phyloP scores from a whole-genome alignment of 2,113 vertebrate genomes.

The Brachionichthys hirsutus region DNA sequence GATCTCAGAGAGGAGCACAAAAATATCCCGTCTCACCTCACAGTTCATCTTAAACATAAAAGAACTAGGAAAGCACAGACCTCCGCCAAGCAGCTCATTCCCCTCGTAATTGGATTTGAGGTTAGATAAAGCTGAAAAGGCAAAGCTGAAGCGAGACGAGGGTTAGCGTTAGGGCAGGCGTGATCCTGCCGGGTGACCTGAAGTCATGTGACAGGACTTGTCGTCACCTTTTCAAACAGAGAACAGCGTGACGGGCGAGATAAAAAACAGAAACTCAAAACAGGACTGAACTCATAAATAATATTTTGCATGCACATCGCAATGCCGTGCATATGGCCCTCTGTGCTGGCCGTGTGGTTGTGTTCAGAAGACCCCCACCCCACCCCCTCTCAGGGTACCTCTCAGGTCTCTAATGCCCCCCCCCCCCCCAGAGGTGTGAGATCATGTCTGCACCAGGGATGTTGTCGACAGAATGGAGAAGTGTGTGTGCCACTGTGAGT shows the following conservation, averaged over 20 bases:
- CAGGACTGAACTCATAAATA: slow-evolving; percentile 16
- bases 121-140: slow-evolving; percentile 16
- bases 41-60: no score
- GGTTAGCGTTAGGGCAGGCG: slow-evolving; percentile 40
- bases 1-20: no score
- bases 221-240: slow-evolving; percentile 33
- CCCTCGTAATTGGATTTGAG: no score
- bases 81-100: no score
- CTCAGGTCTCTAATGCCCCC: slow-evolving; percentile 58
- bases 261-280: not conserved
- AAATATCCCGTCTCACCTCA: no score
- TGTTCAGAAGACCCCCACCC: slow-evolving; percentile 59
- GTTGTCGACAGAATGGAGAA: slow-evolving; percentile 49
- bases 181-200: slow-evolving; percentile 43
- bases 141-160: slow-evolving; percentile 23
- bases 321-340: slow-evolving; percentile 9
- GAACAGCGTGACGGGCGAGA: not conserved
- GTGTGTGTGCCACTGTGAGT: not conserved
- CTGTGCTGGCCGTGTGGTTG: slow-evolving; percentile 63
- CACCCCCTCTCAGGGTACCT: slow-evolving; percentile 61
- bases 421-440: slow-evolving; percentile 65
- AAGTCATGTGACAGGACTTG: slow-evolving; percentile 26
- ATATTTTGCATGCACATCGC: slow-evolving; percentile 18
- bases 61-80: no score
- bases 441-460: slow-evolving; percentile 58